Percentiles rank a stretch among this genome's conserved stretches.
phyloP scores from a whole-genome alignment of 1,140 invertebrate species.

The Euura saliciscinereae region DNA sequence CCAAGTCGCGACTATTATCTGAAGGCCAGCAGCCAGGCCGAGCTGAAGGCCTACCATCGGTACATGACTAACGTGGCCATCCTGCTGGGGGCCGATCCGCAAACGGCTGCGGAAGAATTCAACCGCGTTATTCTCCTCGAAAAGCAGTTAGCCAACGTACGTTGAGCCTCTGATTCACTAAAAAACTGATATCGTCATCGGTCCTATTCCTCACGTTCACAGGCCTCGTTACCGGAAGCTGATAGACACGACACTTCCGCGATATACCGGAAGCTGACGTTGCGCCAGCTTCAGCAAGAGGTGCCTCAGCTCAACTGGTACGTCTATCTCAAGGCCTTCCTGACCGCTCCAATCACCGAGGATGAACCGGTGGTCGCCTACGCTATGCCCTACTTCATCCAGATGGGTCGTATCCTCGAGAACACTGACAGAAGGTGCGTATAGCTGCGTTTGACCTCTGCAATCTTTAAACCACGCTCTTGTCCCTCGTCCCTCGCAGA shows the following conservation, averaged over 20 bases:
- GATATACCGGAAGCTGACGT: conserved; percentile 75
- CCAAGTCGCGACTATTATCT: conserved; percentile 84
- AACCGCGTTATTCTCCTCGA: conserved; percentile 76
- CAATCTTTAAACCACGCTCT: background rate
- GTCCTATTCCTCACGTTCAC: background rate
- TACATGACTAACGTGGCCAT: conserved; percentile 81
- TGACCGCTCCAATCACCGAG: conserved; percentile 68
- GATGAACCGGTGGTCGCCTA: conserved; percentile 81
- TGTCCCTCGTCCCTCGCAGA: conserved; percentile 52
- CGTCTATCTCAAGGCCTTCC: conserved; percentile 73
- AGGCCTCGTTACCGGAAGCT: conserved; percentile 79
- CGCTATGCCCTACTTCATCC: conserved; percentile 78
- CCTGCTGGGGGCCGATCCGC: conserved; percentile 72
- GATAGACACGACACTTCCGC: conserved; percentile 82
- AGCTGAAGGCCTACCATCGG: conserved; percentile 75
- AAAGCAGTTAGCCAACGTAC: conserved; percentile 78
- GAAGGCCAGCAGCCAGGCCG: conserved; percentile 69
- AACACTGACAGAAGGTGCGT: conserved; percentile 70
- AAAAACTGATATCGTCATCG: background rate
- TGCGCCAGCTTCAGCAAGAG: conserved; percentile 67
- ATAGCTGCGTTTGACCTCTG: background rate
- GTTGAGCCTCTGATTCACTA: conserved; percentile 27
- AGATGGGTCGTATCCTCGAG: conserved; percentile 76
- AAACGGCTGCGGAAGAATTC: conserved; percentile 69
- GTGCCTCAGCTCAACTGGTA: conserved; percentile 83